A percentile compares a stretch with the other conserved stretches of the same genome.
Conservation (phyloP, 2,113 vertebrate species). For the Anthoscopus minutus region DNA sequence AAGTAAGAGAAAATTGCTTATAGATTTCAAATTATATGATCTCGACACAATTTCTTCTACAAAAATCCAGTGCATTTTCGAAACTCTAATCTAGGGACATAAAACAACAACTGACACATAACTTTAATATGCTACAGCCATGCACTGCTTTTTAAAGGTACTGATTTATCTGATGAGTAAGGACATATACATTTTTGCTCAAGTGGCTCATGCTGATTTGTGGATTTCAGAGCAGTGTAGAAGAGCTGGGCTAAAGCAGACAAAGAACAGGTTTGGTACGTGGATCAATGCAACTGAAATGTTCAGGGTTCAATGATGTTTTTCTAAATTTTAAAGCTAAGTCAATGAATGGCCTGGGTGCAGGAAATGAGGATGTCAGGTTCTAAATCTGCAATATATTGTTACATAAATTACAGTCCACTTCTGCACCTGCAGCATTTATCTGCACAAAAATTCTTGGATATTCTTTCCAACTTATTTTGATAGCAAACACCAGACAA, state of each 20-base stretch:
- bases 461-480: not conserved
- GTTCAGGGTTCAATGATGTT: not conserved
- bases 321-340: not conserved
- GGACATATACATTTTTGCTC: not conserved
- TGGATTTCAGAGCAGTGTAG: not conserved
- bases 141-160: not conserved
- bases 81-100: not conserved
- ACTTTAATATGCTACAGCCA: not conserved
- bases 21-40: conserved; percentile 9
- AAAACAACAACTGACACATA: not conserved
- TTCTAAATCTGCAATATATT: not conserved
- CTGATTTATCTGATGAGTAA: not conserved
- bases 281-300: not conserved
- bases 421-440: not conserved
- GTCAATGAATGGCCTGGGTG: not conserved
- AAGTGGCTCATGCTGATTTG: not conserved
- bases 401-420: not conserved
- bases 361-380: rapidly evolving
- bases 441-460: not conserved
- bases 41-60: not conserved
- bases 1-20: not conserved
- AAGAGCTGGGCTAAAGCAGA: not conserved
- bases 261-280: not conserved
- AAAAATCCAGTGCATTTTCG: not conserved
- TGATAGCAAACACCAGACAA: not conserved